Percentiles rank a stretch among this genome's conserved stretches.
Conservation (phyloP, 2,888 invertebrate species). For the Itoplectis maculator region DNA sequence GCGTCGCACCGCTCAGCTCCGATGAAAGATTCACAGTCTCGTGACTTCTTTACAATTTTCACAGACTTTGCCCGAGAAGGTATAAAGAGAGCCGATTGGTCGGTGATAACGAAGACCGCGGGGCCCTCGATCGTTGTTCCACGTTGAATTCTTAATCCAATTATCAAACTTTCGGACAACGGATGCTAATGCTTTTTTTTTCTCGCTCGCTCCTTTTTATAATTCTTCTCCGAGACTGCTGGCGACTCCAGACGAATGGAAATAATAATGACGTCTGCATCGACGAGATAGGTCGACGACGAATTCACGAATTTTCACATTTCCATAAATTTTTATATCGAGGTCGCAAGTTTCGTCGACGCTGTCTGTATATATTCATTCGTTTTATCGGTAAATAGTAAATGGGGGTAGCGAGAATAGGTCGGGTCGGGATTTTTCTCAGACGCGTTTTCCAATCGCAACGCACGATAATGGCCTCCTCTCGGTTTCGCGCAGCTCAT, state of each 20-base stretch:
- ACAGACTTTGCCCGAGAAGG: neutral
- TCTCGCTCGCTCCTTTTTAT: neutral
- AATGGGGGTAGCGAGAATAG: too few relatives aligned
- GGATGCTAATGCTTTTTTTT: neutral
- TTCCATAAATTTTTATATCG: neutral
- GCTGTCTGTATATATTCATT: too few relatives aligned
- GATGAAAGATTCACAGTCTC: slow-evolving; percentile 21
- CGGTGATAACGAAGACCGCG: too few relatives aligned
- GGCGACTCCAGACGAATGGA: neutral
- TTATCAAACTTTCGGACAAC: slow-evolving; percentile 40
- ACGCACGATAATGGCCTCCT: too few relatives aligned
- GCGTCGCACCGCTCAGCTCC: neutral
- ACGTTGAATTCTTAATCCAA: slow-evolving; percentile 37
- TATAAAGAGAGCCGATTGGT: neutral
- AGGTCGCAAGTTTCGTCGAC: neutral
- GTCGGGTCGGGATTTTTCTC: too few relatives aligned
- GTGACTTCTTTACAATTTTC: neutral
- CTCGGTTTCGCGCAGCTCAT: slow-evolving; percentile 66
- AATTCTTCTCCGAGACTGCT: neutral
- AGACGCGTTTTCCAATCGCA: too few relatives aligned
- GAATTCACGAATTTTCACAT: neutral
- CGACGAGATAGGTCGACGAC: neutral
- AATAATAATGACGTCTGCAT: slow-evolving; percentile 28
- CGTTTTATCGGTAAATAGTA: too few relatives aligned
- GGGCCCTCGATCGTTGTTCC: too few relatives aligned